Evolutionary conservation across 2,888 invertebrate species (phyloP), one percentile per base, ranked within the genome.

Genomic region (Reticulitermes lucifugus): DNA sequence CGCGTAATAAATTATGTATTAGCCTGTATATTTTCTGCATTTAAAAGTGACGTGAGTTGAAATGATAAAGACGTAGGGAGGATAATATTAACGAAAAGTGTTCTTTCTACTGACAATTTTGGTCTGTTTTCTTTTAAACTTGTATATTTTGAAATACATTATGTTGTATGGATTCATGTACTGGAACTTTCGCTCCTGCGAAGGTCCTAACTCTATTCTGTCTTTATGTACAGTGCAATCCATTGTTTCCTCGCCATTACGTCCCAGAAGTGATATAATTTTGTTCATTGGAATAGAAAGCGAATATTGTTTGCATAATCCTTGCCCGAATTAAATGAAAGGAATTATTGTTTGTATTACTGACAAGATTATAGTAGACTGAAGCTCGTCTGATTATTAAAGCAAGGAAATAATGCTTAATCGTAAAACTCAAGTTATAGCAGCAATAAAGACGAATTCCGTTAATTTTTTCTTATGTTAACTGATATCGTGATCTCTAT

Each of bases 251-350:
- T 60, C 21, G 60, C 60, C 65, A 25, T 65, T 65, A 12, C 25
- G 14, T 65, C 12, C n/a, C 25, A 65, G 25, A 65, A 65, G 65
- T 14, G 7, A 65, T 6, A 25, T 65, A 65, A 65, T 65, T 25
- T 12, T 10, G 10, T 25, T n/a, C 25, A 65, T 25, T 2, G n/a
- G 60, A 60, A 60, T 21, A n/a, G 60, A 60, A 65, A 12, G 25
- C n/a, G 65, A 65, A 65, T 65, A n/a, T 65, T 65, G 65, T 65
- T 65, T 65, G n/a, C 25, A 65, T 65, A 65, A 65, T 65, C 25
- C 25, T 65, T n/a, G 25, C 65, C 5, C n/a, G 25, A 65, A 65
- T 25, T 65, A 25, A n/a, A 65, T n/a, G n/a, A 25, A 65, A 65
- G 25, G n/a, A 25, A 65, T 25, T 65, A 25, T 65, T 25, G 1